phyloP scores from a whole-genome alignment of 2,113 vertebrate species.

The Corythaixoides concolor region DNA sequence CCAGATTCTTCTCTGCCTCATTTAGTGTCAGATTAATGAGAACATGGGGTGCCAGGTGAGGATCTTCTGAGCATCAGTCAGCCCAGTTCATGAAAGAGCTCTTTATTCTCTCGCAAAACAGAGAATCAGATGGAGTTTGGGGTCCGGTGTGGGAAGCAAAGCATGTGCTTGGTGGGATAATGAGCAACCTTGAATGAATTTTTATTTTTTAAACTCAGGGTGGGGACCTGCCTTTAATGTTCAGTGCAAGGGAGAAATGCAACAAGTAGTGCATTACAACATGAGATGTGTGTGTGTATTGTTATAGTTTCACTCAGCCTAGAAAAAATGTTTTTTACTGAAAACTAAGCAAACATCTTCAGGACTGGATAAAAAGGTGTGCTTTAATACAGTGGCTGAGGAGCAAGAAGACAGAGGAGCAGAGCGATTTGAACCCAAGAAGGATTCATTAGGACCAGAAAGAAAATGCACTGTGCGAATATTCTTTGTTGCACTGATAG shows the following conservation, averaged over 20 bases:
- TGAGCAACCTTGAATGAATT: neutral
- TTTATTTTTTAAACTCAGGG: neutral
- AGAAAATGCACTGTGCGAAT: neutral
- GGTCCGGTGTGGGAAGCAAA: neutral
- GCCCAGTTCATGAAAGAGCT: neutral
- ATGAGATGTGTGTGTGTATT: accelerated
- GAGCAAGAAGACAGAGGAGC: neutral
- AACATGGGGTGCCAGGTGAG: neutral
- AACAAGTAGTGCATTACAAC: neutral
- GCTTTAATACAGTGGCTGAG: neutral
- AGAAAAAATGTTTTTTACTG: neutral
- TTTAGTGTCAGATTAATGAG: neutral
- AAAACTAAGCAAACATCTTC: neutral
- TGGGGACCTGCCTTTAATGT: neutral
- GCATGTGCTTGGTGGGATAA: neutral
- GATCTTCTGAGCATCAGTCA: neutral
- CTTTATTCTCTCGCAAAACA: neutral
- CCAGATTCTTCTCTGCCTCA: conserved; percentile 17
- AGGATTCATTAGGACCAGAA: neutral
- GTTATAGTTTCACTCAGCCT: neutral
- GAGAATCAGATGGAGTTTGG: neutral
- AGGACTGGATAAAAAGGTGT: neutral
- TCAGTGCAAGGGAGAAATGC: neutral
- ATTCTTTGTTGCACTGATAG: neutral
- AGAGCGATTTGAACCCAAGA: neutral